Evolutionary conservation across 2,113 vertebrate species (phyloP).

Genomic region (Chamaetylas fuelleborni): DNA sequence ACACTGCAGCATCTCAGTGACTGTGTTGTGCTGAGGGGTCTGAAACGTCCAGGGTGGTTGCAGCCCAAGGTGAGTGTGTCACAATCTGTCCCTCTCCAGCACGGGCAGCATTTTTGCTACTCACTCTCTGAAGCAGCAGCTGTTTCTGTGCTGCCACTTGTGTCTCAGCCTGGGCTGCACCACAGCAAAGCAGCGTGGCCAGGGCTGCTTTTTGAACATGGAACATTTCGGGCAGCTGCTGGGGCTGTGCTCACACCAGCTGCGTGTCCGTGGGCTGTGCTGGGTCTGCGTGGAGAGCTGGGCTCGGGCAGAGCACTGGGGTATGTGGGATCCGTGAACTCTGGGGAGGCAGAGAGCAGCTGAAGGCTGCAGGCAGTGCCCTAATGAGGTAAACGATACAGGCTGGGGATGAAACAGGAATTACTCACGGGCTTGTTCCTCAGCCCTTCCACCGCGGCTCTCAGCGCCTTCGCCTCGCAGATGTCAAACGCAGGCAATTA

Average conservation of each 20-base stretch:
- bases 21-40: neutral
- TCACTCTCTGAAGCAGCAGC: neutral
- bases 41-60: neutral
- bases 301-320: neutral
- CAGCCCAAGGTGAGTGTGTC: rapidly evolving
- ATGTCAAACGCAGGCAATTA: neutral
- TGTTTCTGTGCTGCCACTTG: rapidly evolving
- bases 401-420: neutral
- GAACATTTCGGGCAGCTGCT: rapidly evolving
- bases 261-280: rapidly evolving
- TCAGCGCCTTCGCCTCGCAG: neutral
- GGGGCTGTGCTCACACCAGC: neutral
- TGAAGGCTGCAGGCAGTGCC: neutral
- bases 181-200: rapidly evolving
- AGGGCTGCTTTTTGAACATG: rapidly evolving
- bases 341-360: neutral
- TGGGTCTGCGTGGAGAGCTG: rapidly evolving
- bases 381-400: neutral
- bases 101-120: rapidly evolving
- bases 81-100: neutral
- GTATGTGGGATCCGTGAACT: neutral
- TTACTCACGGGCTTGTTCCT: neutral
- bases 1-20: neutral
- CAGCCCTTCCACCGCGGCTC: neutral
- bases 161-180: rapidly evolving